Base-by-base conservation (phyloP, 2,888 invertebrate species). In the Punctoribates punctum region DNA sequence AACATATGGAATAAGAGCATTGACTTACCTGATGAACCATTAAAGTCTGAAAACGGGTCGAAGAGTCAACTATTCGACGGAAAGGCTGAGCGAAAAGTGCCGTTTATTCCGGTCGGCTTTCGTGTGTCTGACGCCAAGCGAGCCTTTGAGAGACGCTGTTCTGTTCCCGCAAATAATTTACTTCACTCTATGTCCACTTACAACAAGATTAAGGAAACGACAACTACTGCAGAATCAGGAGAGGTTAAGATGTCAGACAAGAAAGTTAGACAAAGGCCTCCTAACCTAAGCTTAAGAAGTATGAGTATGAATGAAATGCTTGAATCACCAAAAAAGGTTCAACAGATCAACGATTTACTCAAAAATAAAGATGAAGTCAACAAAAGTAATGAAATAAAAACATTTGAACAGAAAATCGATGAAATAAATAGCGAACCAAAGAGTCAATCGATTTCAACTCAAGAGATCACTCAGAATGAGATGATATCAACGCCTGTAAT, bases 51-150 rank as follows among this genome's bases (percentile, higher is more conserved):
- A 5, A 42, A 42, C 13, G 42, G 42, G 42, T 42, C 42, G 11
- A 42, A 11, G 13, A 72, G 17, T 48, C 42, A 46, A 17, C 1
- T 23, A 34, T 27, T 0, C 23, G 34, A 54, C 3, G 15, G 1
- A 9, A 29, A n/a, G 27, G 1, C 51, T 17, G 48, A 51, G 1
- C 46, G 54, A 0, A 73, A 73, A 60, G 73, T 11, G 23, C 76
- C 73, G 46, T 73, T 73, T 13, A 73, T 73, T 73, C 76, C 76
- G 15, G 62, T 73, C 15, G 73, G 73, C 13, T 77, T 77, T 25
- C 93, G 91, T 83, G 93, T 94, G 0, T 92, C 91, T 74, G 93
- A 91, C 82, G 93, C 91, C 80, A 93, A 93, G 81, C 90, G 91
- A 81, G 92, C 91, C 81, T 94, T 92, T 82, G 93, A 94, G 83